phyloP scores from a whole-genome alignment of 2,797 vertebrate genomes.

The Scolopax bukidnonensis region DNA sequence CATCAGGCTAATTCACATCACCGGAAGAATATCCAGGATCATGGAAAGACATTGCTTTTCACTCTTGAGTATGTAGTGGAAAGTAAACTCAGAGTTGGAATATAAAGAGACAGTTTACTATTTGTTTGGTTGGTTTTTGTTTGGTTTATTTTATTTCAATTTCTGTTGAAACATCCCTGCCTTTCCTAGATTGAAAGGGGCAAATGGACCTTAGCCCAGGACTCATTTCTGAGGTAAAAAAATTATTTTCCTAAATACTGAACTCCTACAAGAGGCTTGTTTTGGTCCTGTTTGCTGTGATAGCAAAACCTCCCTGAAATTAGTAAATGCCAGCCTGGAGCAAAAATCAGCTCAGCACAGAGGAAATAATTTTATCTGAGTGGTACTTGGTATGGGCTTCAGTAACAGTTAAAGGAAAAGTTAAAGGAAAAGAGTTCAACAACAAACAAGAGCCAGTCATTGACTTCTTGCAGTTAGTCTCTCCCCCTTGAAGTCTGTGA shows the following conservation, averaged over 20 bases:
- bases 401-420: constrained; percentile 6
- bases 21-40: neutral
- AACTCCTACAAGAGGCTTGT: neutral
- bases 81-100: neutral
- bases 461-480: neutral
- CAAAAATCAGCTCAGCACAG: neutral
- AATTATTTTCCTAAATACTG: neutral
- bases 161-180: neutral
- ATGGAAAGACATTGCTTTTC: neutral
- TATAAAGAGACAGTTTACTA: neutral
- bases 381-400: neutral
- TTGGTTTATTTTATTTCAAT: neutral
- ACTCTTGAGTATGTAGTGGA: neutral
- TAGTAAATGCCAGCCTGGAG: constrained; percentile 8
- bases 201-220: neutral
- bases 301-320: constrained; percentile 13
- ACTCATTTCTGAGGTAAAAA: neutral
- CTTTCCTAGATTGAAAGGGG: neutral
- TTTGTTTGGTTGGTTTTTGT: neutral
- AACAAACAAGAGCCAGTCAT: constrained; percentile 30
- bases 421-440: constrained; percentile 24
- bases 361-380: constrained; percentile 29
- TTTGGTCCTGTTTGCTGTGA: neutral
- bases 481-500: constrained; percentile 14
- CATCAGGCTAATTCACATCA: neutral